Conservation (phyloP, 2,888 invertebrate genomes). For the Uloborus plumipes region DNA sequence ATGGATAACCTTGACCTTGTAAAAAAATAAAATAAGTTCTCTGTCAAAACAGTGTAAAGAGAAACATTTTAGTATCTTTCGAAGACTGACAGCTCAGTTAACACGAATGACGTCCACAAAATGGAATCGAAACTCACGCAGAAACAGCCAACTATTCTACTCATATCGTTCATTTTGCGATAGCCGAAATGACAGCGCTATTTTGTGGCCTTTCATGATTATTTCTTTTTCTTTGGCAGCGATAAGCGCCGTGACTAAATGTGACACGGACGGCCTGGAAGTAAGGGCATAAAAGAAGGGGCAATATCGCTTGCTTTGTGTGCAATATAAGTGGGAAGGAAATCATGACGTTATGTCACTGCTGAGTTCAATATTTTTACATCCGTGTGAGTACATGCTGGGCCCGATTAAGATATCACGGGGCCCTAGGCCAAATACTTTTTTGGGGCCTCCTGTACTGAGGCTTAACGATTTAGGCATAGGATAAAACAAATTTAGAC, state of each 20-base stretch:
- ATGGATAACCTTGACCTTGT: too few relatives aligned
- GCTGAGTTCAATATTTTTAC: too few relatives aligned
- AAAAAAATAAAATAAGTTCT: background rate
- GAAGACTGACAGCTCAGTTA: slow-evolving; percentile 7
- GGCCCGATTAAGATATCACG: too few relatives aligned
- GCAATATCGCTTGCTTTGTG: too few relatives aligned
- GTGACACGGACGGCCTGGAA: background rate
- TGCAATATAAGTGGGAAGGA: too few relatives aligned
- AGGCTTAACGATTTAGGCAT: too few relatives aligned
- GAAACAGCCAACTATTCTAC: background rate
- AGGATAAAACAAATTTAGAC: too few relatives aligned
- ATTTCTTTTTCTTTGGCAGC: background rate
- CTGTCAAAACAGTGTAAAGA: background rate
- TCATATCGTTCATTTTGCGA: background rate
- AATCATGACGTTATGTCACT: too few relatives aligned
- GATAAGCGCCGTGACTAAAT: slow-evolving; percentile 1
- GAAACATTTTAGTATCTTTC: background rate
- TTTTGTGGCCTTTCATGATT: background rate
- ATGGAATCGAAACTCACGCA: slow-evolving; percentile 1
- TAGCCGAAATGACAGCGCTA: background rate
- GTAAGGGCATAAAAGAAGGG: background rate
- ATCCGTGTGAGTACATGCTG: too few relatives aligned
- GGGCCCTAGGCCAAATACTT: too few relatives aligned
- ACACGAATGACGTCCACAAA: slow-evolving; percentile 3
- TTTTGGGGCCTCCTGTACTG: too few relatives aligned